These are phyloP conservation scores for Botia almorhae DNA, from an alignment of 2,797 vertebrate species.

Conservation along the genomic window DNA sequence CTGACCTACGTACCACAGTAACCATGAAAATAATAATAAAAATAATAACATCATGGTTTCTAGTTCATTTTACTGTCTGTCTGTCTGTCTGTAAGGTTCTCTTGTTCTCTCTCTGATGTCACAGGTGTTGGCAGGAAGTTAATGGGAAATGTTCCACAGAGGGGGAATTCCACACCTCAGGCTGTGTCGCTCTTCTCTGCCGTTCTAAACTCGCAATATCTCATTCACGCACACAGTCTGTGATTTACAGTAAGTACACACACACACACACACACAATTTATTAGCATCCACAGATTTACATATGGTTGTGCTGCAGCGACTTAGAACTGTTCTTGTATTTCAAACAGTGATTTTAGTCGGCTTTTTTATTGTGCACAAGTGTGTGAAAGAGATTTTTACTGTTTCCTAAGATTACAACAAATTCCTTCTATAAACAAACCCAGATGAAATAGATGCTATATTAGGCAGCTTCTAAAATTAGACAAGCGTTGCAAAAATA, in stretches of 20 bases:
- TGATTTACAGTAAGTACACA: conserved; percentile 38
- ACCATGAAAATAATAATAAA: too few species aligned
- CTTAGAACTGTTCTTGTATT: background rate
- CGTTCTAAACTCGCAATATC: conserved; percentile 47
- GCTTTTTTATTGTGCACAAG: too few species aligned
- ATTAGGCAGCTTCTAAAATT: background rate
- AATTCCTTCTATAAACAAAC: conserved; percentile 18
- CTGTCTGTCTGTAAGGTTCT: conserved; percentile 28
- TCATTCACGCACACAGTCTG: conserved; percentile 32
- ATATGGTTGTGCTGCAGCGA: conserved; percentile 27
- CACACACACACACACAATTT: conserved; percentile 9
- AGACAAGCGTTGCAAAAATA: background rate
- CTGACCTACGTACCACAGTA: too few species aligned
- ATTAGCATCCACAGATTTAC: conserved; percentile 46
- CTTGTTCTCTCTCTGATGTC: conserved; percentile 46
- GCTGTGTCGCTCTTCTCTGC: conserved; percentile 77
- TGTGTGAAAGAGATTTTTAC: too few species aligned
- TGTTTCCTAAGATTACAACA: too few species aligned
- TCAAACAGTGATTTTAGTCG: too few species aligned
- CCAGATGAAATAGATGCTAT: conserved; percentile 1
- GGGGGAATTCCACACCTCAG: conserved; percentile 87
- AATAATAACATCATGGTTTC: too few species aligned
- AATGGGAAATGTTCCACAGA: conserved; percentile 77
- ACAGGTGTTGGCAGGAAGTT: conserved; percentile 74
- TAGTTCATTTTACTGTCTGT: conserved; percentile 27